phyloP scores from a whole-genome alignment of 1,140 invertebrate species.

The Tenebrio molitor region DNA sequence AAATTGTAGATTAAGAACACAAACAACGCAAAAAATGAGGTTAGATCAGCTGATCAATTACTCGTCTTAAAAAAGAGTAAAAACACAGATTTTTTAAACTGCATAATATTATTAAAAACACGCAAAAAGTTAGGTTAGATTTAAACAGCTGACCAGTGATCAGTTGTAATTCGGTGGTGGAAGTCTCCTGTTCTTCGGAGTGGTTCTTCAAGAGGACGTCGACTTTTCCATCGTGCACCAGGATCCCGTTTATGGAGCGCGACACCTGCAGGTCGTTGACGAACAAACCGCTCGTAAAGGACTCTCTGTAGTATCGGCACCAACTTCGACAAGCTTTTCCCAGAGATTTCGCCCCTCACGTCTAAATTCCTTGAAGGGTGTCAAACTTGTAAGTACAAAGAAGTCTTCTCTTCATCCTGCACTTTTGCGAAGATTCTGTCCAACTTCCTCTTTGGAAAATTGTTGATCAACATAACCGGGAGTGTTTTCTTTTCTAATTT shows the following conservation, averaged over 20 bases:
- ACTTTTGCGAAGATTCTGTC: constrained; percentile 47
- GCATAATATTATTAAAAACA: no score
- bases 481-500: no score
- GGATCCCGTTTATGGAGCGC: constrained; percentile 66
- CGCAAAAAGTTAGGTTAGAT: no score
- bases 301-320: constrained; percentile 61
- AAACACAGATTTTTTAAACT: no score
- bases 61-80: no score
- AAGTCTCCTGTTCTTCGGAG: constrained; percentile 64
- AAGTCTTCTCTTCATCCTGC: constrained; percentile 51
- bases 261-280: constrained; percentile 64
- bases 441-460: constrained; percentile 48
- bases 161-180: no score
- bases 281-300: constrained; percentile 59
- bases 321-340: constrained; percentile 55
- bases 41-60: no score
- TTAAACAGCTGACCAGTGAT: no score
- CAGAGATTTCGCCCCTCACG: constrained; percentile 34
- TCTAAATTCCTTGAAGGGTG: constrained; percentile 50
- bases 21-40: no score
- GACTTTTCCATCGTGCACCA: constrained; percentile 64
- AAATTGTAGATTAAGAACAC: no score
- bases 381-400: constrained; percentile 58
- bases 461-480: no score
- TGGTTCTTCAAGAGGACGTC: constrained; percentile 65